Evolutionary conservation across 1,140 invertebrate species (phyloP), one percentile per base, ranked within the genome.

Genomic region (Lineus longissimus): DNA sequence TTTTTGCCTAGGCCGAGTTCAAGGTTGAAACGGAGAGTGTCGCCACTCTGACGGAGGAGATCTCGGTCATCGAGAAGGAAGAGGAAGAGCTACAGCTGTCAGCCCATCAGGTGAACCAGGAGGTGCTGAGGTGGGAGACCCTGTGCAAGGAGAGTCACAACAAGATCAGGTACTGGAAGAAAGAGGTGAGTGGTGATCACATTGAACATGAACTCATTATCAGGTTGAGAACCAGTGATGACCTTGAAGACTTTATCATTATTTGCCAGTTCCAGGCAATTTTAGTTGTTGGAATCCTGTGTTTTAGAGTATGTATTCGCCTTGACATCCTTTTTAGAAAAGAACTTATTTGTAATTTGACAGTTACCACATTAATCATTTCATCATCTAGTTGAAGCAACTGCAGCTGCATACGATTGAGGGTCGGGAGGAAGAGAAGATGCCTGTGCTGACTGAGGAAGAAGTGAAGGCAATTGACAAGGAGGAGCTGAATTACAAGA

Each of bases 51-150:
- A 91, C 81, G 51, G 68, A 62, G 2, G 80, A 87, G 56, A 86
- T 91, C 59, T 83, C 92, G 1, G 89, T 93, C 71, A 76, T 91
- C 0, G 90, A 93, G 61, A 88, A 91, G 33, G 65, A 76, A 22
- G 76, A 80, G 57, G 70, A 71, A 23, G 58, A 72, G 7, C 23
- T 80, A 25, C 69, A 79, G 64, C 78, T 78, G 41, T 74, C 77
- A 4, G 65, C 68, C 4, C 68, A 79, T 27, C 73, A 79, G 43
- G 66, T 79, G 4, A 70, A 70, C 62, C 72, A 75, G 65, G 88
- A 90, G 62, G 66, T 93, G 0, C 87, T 86, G 57, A 87, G 87
- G 47, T 84, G 85, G 54, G 85, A 86, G 15, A 87, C 86, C 31
- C 78, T 84, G 19, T 79, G 94, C 55, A 86, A 88, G 23, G 88